A percentile compares a stretch with the other conserved stretches of the same genome.
Evolutionary conservation across 2,888 invertebrate genomes (phyloP).

Genomic region (Tachina grossa): DNA sequence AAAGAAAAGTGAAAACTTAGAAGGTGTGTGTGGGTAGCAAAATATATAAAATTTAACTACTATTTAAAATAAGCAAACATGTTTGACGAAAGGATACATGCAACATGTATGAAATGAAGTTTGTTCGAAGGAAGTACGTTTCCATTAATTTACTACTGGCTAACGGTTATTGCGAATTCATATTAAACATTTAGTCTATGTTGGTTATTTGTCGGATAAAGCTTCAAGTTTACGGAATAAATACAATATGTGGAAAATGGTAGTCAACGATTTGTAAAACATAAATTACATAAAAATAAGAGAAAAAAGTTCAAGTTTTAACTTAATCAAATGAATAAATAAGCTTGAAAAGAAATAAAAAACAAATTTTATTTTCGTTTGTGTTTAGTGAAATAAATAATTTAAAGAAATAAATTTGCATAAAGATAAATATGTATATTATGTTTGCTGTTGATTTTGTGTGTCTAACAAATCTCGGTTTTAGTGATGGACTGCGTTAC

Average conservation of each 20-base stretch:
- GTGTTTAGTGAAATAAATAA: too few relatives aligned
- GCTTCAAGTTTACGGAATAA: conserved; percentile 58
- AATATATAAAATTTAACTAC: background rate
- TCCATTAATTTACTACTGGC: conserved; percentile 13
- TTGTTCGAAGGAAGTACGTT: conserved; percentile 39
- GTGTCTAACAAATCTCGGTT: too few relatives aligned
- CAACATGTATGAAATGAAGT: conserved; percentile 54
- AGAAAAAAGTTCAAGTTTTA: background rate
- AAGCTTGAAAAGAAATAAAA: background rate
- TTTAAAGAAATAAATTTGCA: too few relatives aligned
- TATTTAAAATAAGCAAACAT: background rate
- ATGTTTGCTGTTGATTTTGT: too few relatives aligned
- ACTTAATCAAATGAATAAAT: too few relatives aligned
- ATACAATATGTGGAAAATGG: conserved; percentile 30
- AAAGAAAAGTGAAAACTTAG: conserved; percentile 42
- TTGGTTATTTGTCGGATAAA: conserved; percentile 67
- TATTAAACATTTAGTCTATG: conserved; percentile 67
- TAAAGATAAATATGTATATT: too few relatives aligned
- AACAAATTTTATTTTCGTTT: background rate
- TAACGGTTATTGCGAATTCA: conserved; percentile 41
- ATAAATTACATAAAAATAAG: conserved; percentile 39
- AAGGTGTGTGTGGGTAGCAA: background rate
- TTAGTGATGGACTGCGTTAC: too few relatives aligned
- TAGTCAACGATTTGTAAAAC: conserved; percentile 11
- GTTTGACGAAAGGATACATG: conserved; percentile 47